Conservation (phyloP, 2,113 vertebrate species). For the Eurystomus gularis region DNA sequence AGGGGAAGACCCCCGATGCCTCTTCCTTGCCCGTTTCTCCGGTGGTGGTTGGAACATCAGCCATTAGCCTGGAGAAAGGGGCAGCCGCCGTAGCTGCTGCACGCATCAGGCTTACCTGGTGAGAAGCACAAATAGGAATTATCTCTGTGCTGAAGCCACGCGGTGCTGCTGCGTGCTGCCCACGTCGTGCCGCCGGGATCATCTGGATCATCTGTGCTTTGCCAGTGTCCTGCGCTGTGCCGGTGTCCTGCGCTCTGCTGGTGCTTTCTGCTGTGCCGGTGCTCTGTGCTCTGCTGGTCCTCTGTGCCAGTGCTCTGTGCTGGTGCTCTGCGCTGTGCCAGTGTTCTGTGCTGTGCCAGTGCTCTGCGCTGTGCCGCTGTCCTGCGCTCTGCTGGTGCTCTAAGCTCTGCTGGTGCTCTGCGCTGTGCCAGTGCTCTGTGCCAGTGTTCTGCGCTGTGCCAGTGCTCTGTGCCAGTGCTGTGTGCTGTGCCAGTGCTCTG, state of each 20-base stretch:
- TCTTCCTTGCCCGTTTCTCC: neutral
- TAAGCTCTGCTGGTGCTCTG: neutral
- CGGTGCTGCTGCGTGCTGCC: neutral
- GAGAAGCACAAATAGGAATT: neutral
- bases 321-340: neutral
- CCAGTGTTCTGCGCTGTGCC: neutral
- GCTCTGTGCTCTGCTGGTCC: neutral
- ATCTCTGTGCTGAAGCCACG: neutral
- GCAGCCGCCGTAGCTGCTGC: neutral
- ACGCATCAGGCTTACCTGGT: fast-evolving
- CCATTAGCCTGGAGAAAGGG: neutral
- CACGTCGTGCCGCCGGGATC: neutral
- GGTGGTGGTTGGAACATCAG: neutral
- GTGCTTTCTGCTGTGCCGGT: neutral
- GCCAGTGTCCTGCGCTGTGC: neutral
- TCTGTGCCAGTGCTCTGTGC: neutral
- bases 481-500: neutral
- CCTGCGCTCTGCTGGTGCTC: too few relatives aligned
- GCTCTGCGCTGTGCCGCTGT: neutral
- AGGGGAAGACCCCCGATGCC: neutral
- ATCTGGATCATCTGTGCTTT: neutral
- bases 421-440: neutral
- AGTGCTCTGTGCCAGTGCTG: neutral
- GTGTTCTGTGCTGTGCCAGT: too few relatives aligned
- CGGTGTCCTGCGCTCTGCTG: neutral